Conservation (phyloP, 2,888 invertebrate species). For the Galeruca laticollis region DNA sequence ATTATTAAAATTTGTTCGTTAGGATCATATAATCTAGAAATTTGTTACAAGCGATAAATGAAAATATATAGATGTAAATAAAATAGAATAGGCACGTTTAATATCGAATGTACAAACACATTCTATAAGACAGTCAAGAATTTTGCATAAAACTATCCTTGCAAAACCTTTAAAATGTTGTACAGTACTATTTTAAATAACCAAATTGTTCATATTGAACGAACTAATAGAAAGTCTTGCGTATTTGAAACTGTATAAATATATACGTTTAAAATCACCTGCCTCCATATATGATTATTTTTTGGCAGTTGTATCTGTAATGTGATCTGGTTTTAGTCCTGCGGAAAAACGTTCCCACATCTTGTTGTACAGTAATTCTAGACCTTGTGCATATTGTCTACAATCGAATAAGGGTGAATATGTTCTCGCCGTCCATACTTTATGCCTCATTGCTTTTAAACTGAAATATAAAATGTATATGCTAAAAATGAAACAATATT, state of each 20-base stretch:
- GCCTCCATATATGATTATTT: background rate
- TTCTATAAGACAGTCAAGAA: background rate
- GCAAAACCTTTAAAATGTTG: background rate
- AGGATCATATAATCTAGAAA: too few relatives aligned
- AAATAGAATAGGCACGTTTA: too few relatives aligned
- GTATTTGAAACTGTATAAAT: too few relatives aligned
- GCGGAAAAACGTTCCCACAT: constrained; percentile 90
- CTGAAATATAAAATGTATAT: constrained; percentile 60
- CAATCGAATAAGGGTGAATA: constrained; percentile 94
- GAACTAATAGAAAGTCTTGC: background rate
- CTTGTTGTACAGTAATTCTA: constrained; percentile 87
- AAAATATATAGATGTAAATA: too few relatives aligned
- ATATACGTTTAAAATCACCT: constrained; percentile 6
- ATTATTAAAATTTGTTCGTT: too few relatives aligned
- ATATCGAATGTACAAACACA: background rate
- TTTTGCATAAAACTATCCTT: background rate
- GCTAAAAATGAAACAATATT: constrained; percentile 6
- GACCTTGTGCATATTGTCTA: constrained; percentile 85
- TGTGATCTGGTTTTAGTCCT: constrained; percentile 83
- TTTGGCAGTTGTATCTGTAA: constrained; percentile 70
- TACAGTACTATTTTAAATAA: background rate
- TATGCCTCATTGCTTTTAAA: constrained; percentile 88
- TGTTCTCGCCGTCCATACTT: constrained; percentile 91
- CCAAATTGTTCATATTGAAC: background rate
- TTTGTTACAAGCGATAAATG: too few relatives aligned